Percentiles rank a stretch among this genome's conserved stretches.
phyloP scores from a whole-genome alignment of 2,797 vertebrate genomes.

The Hypotaenidia okinawae region DNA sequence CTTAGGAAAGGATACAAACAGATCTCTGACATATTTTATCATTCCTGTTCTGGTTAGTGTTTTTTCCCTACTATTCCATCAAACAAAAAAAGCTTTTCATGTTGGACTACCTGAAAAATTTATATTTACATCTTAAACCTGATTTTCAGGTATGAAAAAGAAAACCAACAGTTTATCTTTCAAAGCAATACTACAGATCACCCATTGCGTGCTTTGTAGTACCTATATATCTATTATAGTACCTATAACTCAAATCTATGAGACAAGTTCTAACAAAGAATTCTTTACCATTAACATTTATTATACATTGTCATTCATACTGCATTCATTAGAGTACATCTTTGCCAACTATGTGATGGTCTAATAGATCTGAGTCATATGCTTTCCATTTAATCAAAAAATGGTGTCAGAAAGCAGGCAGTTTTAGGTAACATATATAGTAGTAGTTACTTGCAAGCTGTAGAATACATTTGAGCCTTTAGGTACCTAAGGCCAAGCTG shows the following conservation, averaged over 20 bases:
- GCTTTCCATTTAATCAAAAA: neutral
- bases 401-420: neutral
- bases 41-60: neutral
- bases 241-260: neutral
- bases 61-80: neutral
- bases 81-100: neutral
- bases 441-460: neutral
- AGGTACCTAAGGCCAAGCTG: neutral
- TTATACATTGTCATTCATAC: neutral
- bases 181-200: neutral
- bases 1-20: neutral
- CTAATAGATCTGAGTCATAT: slow-evolving; percentile 26
- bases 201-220: neutral
- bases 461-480: neutral
- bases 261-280: slow-evolving; percentile 19
- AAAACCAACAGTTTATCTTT: neutral
- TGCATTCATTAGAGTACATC: neutral
- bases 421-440: neutral
- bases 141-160: neutral
- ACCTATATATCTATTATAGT: neutral
- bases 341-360: neutral
- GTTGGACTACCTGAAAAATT: neutral
- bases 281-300: slow-evolving; percentile 22
- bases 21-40: neutral
- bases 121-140: neutral